phyloP scores from a whole-genome alignment of 2,888 invertebrate species.

The Tanaodytes sp. region DNA sequence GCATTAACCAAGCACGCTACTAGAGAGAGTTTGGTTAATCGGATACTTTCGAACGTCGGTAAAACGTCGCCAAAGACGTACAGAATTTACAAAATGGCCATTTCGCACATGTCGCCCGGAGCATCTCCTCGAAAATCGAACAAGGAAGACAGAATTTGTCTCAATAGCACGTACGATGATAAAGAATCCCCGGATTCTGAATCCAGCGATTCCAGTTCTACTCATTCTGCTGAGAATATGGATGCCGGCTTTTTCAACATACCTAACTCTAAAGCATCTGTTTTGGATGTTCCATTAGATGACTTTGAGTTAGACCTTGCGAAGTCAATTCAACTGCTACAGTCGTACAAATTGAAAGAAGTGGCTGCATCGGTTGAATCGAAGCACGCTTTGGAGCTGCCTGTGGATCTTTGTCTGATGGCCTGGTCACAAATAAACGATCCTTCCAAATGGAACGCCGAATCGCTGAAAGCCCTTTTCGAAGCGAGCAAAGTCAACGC shows the following conservation, averaged over 20 bases:
- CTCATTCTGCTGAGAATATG: conserved; percentile 18
- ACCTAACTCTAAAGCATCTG: conserved; percentile 61
- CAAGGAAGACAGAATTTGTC: conserved; percentile 25
- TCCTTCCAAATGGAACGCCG: conserved; percentile 64
- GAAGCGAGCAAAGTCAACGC: conserved; percentile 63
- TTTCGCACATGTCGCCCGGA: conserved; percentile 62
- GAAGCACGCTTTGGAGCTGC: conserved; percentile 54
- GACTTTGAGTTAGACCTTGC: conserved; percentile 61
- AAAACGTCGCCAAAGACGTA: conserved; percentile 56
- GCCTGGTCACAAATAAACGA: conserved; percentile 69
- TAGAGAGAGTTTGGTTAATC: conserved; percentile 55
- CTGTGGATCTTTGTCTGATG: conserved; percentile 68
- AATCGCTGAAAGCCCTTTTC: conserved; percentile 63
- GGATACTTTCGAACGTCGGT: conserved; percentile 60
- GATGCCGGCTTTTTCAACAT: conserved; percentile 60
- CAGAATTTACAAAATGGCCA: conserved; percentile 61
- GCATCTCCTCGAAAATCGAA: conserved; percentile 16
- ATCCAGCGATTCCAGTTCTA: conserved; percentile 23
- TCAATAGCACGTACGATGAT: background rate
- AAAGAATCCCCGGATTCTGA: background rate
- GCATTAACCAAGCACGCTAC: conserved; percentile 63
- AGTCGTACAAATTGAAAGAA: conserved; percentile 17
- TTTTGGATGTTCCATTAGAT: conserved; percentile 63
- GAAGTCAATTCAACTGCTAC: conserved; percentile 58
- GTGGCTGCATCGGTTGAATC: background rate